Conservation (phyloP, 2,113 vertebrate species). For the Cyanistes caeruleus region DNA sequence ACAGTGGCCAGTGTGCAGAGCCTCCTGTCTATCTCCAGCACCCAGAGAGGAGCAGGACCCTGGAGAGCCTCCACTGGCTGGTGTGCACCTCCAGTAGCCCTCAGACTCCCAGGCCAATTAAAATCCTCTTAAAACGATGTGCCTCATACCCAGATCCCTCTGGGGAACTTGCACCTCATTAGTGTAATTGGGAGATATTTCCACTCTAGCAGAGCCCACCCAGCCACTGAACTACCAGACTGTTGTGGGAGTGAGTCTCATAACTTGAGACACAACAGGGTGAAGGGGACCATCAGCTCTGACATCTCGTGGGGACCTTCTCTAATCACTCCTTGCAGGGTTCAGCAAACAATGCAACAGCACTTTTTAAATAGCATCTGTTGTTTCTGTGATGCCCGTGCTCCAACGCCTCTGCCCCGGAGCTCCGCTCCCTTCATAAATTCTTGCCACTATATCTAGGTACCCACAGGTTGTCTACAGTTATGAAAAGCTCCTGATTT, state of each 20-base stretch:
- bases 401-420: not conserved
- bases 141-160: not conserved
- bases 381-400: not conserved
- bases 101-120: conserved; percentile 49
- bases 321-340: not conserved
- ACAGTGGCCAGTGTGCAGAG: fast-evolving
- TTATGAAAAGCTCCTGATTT: not conserved
- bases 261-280: not conserved
- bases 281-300: not conserved
- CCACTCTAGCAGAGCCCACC: conserved; percentile 7
- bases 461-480: not conserved
- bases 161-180: conserved; percentile 35
- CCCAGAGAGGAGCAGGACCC: not conserved
- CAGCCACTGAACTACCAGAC: not conserved
- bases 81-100: not conserved
- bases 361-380: not conserved
- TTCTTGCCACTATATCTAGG: not conserved
- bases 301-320: not conserved
- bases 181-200: conserved; percentile 44
- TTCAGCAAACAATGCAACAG: not conserved
- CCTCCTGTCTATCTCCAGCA: not conserved
- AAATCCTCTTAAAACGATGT: not conserved
- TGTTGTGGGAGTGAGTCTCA: not conserved
- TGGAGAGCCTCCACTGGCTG: not conserved
- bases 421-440: not conserved